Base-by-base conservation (phyloP, 30 jellyfish, hydroid and myxozoan genomes). In the Catostylus mosaicus region DNA sequence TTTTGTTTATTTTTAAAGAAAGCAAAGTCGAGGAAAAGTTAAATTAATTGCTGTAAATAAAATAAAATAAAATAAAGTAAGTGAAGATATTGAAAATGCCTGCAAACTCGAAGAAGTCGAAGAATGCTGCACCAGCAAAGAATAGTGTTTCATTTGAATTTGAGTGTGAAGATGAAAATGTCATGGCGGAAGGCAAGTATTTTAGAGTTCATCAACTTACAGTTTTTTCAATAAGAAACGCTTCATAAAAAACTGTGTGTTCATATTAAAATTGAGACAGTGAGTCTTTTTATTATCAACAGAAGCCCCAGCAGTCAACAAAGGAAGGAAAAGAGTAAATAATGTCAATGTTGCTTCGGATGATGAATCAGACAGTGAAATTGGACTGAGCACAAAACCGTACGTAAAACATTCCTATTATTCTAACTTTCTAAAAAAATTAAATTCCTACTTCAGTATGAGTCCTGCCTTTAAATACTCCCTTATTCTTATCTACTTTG, bases 291-390 rank as follows among this genome's bases (percentile, higher is more conserved):
- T 48, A 16, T 16, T 48, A 48, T 9, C 24, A 4, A 7, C 23
- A 61, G 80, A 61, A 79, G 89, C 89, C n/a, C 82, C 89, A 43
- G 50, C 89, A 18, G 38, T 65, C 1, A 78, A 40, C 80, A 83
- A 70, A 70, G 61, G 80, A 54, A 69, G 93, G 24, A 83, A 83
- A 22, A 36, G 86, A 71, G 71, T 27, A 1, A 73, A 38, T 48
- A 51, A 56, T 1, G 74, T 43, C 0, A 83, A 83, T 51, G 35
- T 62, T 1, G 36, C 83, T 27, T 73, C 62, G 9, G 87, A 83
- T 19, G 93, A 83, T 7, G 93, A 83, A 10, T 38, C 81, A 1
- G 93, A 83, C 63, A 83, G 93, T 47, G 93, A 83, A 32, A 69
- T 62, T 40, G 35, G 63, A 9, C 12, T 27, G 29, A 62, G 34